Evolutionary conservation across 1,140 invertebrate species (phyloP), one percentile per base, ranked within the genome.

Genomic region (Agrilus planipennis): DNA sequence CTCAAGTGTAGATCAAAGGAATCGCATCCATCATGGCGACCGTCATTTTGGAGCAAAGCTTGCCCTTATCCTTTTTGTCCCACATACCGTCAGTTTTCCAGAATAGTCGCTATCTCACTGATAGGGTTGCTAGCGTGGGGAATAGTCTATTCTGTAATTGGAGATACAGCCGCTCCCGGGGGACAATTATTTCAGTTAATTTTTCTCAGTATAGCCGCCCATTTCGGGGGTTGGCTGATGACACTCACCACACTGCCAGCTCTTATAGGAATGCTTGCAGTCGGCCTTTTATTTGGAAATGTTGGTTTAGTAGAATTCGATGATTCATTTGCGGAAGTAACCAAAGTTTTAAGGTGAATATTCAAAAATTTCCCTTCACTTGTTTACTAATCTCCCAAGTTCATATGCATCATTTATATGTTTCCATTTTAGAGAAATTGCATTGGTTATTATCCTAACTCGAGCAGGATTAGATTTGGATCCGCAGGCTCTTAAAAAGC

Each of bases 401-500:
- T 10, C 7, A 22, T 4, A 3, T 32, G 15, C 17, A 25, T 17
- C 9, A 32, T 18, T 3, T 18, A 19, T 15, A 16, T 25, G 46
- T 46, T 53, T 57, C 21, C 44, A 47, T 71, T 73, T 30, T 66
- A 89, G 91, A 60, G 86, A 86, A 69, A 76, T 91, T 42, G 89
- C 91, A 7, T 68, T 96, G 49, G 84, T 87, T 5, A 83, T 96
- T 32, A 95, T 98, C 54, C 67, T 98, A 49, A 84, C 84, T 20
- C 70, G 91, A 66, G 93, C 92, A 45, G 93, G 93, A 4, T 68
- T 98, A 50, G 89, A 92, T 55, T 70, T 97, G 45, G 89, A 97
- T 62, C 84, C 89, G 2, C 61, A 69, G 31, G 88, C 85, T 6
- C 70, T 97, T 54, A 79, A 78, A 58, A 79, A 81, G 52, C 71